Conservation (phyloP, 92 coral and sea anemone species). For the Blastomussa wellsi region DNA sequence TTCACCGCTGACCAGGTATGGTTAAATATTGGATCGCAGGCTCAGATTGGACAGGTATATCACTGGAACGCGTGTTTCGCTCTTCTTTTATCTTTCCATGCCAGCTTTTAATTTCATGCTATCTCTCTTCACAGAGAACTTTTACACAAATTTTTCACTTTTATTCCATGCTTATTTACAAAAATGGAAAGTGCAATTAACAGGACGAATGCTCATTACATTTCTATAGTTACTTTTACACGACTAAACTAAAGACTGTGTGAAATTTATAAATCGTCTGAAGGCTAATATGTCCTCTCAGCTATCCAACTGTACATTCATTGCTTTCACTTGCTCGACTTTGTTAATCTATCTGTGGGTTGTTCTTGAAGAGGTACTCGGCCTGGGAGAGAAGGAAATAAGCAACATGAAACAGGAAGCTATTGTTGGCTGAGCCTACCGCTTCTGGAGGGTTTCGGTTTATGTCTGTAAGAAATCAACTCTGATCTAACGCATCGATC, state of each 20-base stretch:
- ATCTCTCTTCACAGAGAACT: background rate
- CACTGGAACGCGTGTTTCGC: no score
- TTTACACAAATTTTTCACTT: background rate
- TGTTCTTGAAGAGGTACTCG: constrained; percentile 94
- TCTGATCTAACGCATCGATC: no score
- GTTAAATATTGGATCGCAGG: no score
- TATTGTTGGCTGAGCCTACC: no score
- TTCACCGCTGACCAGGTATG: no score
- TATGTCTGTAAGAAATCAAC: no score
- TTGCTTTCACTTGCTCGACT: background rate
- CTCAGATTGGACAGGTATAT: no score
- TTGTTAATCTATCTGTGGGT: constrained; percentile 89
- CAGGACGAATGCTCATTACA: background rate
- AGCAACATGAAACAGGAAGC: background rate
- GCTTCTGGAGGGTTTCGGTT: no score
- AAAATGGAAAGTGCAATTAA: background rate
- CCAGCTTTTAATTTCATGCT: background rate
- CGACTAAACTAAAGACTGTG: background rate
- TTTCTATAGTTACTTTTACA: background rate
- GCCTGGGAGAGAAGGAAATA: constrained; percentile 69
- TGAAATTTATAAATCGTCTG: background rate
- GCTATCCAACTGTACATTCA: constrained; percentile 27
- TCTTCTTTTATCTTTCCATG: background rate
- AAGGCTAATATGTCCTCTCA: background rate
- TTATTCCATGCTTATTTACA: constrained; percentile 22